Evolutionary conservation across 2,888 invertebrate genomes (phyloP), one percentile per base, ranked within the genome.

Genomic region (Himalopsyche anomala): DNA sequence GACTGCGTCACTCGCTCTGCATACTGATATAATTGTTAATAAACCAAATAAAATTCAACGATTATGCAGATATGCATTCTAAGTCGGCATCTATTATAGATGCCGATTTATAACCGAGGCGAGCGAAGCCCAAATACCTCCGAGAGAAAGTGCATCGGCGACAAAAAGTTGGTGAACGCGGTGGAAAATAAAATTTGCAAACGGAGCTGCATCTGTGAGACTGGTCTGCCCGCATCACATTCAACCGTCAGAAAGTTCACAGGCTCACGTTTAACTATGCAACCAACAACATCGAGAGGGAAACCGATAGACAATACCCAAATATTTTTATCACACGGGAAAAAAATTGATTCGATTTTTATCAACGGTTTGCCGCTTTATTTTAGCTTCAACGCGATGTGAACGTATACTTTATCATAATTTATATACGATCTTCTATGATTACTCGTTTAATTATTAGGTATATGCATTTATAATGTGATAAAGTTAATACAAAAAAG

Each of bases 301-400:
- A 62, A 62, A 62, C 62, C 62, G 62, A 62, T 62, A 62, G 62
- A 62, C 62, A 62, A 62, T 62, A 62, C 62, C 62, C 62, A 28
- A 62, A 62, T 62, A 62, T 62, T 62, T 62, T 62, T 62, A 62
- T 62, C 62, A 62, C 62, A 62, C 62, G 62, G 62, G 62, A 62
- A 62, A 62, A 62, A 62, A 19, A 62, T 62, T 2, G 62, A 62
- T 19, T 62, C 5, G 62, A 62, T 19, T n/a, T n/a, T 19, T 19
- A 19, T 62, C 62, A 62, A 28, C n/a, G 19, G 19, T 28, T 56
- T 56, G 56, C 8, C 19, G 62, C 11, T 62, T 28, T 8, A 62
- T 56, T n/a, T 9, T 11, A 28, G 28, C 28, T 9, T 19, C 8
- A 19, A 8, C 9, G 19, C 62, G 62, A 11, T 62, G 62, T 62